Conservation (phyloP, 1,140 invertebrate genomes). For the Drosophila pruinosa region DNA sequence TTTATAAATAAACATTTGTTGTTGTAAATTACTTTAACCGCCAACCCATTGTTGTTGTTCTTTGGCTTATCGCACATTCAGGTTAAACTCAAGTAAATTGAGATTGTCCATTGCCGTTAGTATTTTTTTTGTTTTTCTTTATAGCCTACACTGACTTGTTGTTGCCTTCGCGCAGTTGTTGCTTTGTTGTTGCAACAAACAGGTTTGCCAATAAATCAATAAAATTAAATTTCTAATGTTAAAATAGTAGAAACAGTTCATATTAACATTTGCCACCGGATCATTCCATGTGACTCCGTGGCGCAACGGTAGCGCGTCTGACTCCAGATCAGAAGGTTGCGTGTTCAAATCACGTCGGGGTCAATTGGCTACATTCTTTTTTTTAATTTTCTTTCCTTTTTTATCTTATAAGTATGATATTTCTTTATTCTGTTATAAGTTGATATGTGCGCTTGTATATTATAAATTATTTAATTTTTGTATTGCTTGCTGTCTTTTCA, state of each 20-base stretch:
- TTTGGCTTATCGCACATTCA: neutral
- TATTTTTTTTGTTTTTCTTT: neutral
- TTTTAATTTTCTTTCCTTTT: neutral
- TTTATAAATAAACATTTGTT: neutral
- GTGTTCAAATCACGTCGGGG: slow-evolving; percentile 99
- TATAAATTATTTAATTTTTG: no score
- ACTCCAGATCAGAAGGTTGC: slow-evolving; percentile 99
- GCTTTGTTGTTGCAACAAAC: slow-evolving; percentile 2
- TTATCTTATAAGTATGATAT: neutral
- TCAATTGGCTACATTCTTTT: slow-evolving; percentile 84
- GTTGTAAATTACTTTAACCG: neutral
- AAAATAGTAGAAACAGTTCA: neutral
- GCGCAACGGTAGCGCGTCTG: slow-evolving; percentile 99
- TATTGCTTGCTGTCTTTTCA: no score
- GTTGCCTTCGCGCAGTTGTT: neutral
- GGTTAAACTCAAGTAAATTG: neutral
- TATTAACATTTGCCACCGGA: slow-evolving; percentile 8
- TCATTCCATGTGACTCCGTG: slow-evolving; percentile 88
- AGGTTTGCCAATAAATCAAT: slow-evolving; percentile 41
- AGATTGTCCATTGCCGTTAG: neutral
- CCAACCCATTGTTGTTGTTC: neutral
- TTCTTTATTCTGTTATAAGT: no score
- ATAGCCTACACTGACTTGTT: neutral
- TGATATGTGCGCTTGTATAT: no score
- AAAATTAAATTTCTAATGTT: slow-evolving; percentile 28